Conservation (phyloP, 2,797 vertebrate genomes). For the Esox lucius region DNA sequence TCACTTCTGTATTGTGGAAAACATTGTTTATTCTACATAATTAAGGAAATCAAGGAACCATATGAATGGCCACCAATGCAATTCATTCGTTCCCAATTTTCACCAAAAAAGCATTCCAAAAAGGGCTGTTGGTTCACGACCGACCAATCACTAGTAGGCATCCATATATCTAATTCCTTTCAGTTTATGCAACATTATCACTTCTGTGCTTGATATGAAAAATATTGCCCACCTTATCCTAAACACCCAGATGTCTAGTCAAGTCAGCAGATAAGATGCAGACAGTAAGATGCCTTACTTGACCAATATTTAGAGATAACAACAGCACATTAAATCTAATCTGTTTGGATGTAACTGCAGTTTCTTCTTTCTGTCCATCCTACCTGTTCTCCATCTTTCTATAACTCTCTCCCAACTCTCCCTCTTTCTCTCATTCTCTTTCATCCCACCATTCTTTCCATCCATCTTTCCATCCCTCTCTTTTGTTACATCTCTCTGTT, state of each 20-base stretch:
- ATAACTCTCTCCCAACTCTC: neutral
- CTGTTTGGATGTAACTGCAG: neutral
- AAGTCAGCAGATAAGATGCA: too few species aligned
- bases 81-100: too few species aligned
- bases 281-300: neutral
- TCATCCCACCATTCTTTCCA: neutral
- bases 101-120: too few species aligned
- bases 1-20: too few species aligned
- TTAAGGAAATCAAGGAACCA: too few species aligned
- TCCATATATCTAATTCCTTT: neutral
- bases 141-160: neutral
- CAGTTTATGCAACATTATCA: neutral
- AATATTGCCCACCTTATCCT: neutral
- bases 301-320: neutral
- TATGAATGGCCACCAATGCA: too few species aligned
- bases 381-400: neutral
- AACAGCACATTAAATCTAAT: neutral
- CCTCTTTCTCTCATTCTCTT: neutral
- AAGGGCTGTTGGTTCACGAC: too few species aligned
- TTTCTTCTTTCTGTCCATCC: neutral
- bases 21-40: too few species aligned
- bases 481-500: neutral
- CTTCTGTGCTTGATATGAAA: neutral
- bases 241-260: too few species aligned
- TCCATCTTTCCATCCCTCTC: neutral